Evolutionary conservation across 1,140 invertebrate species (phyloP), one percentile per base, ranked within the genome.

Genomic region (Latrodectus geometricus): DNA sequence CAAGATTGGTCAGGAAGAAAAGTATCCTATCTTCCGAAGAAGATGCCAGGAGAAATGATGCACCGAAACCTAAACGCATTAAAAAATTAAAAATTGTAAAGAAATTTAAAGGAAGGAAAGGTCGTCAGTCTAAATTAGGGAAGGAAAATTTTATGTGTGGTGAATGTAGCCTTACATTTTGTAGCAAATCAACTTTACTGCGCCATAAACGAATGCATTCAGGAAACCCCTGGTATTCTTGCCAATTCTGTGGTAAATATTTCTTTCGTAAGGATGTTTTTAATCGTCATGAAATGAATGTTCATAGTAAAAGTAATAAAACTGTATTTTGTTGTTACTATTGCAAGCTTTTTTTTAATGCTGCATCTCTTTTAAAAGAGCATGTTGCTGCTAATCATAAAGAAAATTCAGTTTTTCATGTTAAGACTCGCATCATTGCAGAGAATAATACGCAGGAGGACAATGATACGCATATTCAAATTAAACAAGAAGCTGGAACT

Each of bases 241-340:
- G 87, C 17, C 65, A 85, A 69, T 86, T 65, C n/a, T 88, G 87
- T 85, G 81, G 81, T 14, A 85, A 86, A 21, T 85, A 75, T 68
- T 88, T 88, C 23, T 88, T 88, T 56, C 76, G 87, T 17, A 88
- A 85, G 61, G 87, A 88, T 85, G 73, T 82, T 49, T 79, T 75
- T 83, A 79, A 56, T 48, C 86, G 79, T 21, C 86, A 87, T 77
- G 86, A 87, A 72, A 52, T 70, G 14, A 82, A 76, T 77, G 78
- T 81, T 56, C 86, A 87, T 49, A 76, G 48, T 61, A 82, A 82
- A 82, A 61, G 49, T 8, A 20, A 48, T 11, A 65, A 75, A 77
- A 87, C 20, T 77, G 74, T 76, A 14, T 87, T 87, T 83, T 83
- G 79, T 72, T 87, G 86, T 52, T 83, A 87, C 65, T 87, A 87